Base-by-base conservation (phyloP, 2,113 vertebrate species). In the Vicugna pacos region DNA sequence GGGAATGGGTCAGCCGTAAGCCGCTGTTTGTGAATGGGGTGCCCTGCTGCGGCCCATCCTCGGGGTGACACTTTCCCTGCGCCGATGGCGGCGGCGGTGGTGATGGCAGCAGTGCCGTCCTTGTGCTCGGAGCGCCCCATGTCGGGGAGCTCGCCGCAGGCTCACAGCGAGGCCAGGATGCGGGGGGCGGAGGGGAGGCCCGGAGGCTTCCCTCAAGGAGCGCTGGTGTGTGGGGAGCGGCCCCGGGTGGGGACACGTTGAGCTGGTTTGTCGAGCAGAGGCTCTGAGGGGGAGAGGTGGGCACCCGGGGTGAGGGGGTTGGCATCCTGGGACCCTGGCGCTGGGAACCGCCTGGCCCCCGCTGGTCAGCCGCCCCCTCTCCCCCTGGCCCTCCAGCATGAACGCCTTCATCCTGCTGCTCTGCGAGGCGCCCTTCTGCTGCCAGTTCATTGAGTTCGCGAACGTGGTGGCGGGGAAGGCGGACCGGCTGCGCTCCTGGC, bases 371-470 rank as follows among this genome's bases (percentile, higher is more conserved):
- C 12, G 4, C 1, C 3, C 0, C 26, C n/a, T 30, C 69, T 22
- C 0, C 35, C 42, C 11, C 10, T 2, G 67, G 12, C 58, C 91
- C 72, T 0, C 0, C 95, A 97, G 99, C 98, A 98, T 99, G 98
- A 99, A 99, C 0, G 99, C 99, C 91, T 99, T 99, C 3, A 69
- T 99, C 75, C 98, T 99, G 84, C 98, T 99, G 98, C 98, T 99
- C 73, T 99, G 99, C 0, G 99, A 99, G 97, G 99, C 99, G 0
- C 99, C 99, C 0, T 99, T 99, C 98, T 99, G 99, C 96, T 99
- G 99, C 98, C 99, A 99, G 98, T 99, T 99, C 64, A 97, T 99
- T 0, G 99, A 99, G 98, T 99, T 99, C 72, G 99, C 99, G 1
- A 99, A 99, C 12, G 98, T 97, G 0, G 97, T 99, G 28, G 98